Evolutionary conservation across 2,888 invertebrate genomes (phyloP), one percentile per base, ranked within the genome.

Genomic region (Tipula vernalis): DNA sequence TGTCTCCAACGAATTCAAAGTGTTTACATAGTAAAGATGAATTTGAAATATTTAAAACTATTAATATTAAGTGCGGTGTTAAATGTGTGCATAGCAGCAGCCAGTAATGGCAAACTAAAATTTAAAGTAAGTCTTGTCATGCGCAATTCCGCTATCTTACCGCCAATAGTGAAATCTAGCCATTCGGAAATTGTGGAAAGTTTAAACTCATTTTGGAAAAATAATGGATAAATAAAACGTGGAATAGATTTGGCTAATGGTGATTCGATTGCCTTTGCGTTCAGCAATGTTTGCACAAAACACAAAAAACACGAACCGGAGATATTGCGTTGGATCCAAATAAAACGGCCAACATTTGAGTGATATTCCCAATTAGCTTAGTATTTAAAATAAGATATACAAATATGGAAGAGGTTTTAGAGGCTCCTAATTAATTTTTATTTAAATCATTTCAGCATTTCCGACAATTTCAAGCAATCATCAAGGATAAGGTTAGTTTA

Each of bases 111-210:
- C 0, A 28, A 1, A 2, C 51, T 1, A 5, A 51, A 6, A 5
- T 15, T 8, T 4, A 92, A 92, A 88, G 92, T 92, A 86, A 93
- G 93, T 90, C 90, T 96, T 89, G 95, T 94, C 12, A n/a, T n/a
- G n/a, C n/a, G n/a, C n/a, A n/a, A n/a, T n/a, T n/a, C n/a, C n/a
- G n/a, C 6, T 5, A 83, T 83, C 13, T 10, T 83, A 28, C 36
- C 36, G 12, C 36, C 83, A 83, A 83, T 36, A 6, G 83, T 83
- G 3, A 8, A 36, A 10, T n/a, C 83, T 5, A 36, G 28, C 28
- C 2, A 28, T 0, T 28, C 3, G 10, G n/a, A 83, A 36, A 36
- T 83, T 3, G 13, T 28, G 10, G 0, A 10, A 12, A 12, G 5
- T 83, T 83, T 83, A 12, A 51, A 51, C 0, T 15, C 51, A 15